Percentiles rank a stretch among this genome's conserved stretches.
phyloP scores from a whole-genome alignment of 2,113 vertebrate species.

The Mystacornis crossleyi region DNA sequence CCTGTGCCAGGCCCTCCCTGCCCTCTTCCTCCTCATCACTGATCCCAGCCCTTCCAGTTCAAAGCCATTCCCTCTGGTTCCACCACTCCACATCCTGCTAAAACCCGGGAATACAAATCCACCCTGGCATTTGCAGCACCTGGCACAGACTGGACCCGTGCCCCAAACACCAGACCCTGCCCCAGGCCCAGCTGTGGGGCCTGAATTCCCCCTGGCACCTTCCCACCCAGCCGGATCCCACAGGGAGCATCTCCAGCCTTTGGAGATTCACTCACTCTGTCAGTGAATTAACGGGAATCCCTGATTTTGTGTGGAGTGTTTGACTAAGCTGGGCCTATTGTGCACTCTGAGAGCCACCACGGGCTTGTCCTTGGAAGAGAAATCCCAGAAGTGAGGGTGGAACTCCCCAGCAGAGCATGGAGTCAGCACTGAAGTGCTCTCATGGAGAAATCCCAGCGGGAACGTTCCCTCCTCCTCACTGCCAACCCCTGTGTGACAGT shows the following conservation, averaged over 20 bases:
- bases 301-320: neutral
- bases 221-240: neutral
- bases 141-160: rapidly evolving
- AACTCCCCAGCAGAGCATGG: rapidly evolving
- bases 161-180: neutral
- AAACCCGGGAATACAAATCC: neutral
- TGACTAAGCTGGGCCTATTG: neutral
- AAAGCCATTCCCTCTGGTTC: neutral
- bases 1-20: neutral
- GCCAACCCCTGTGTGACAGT: neutral
- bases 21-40: neutral
- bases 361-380: neutral
- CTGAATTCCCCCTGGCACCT: neutral
- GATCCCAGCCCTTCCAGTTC: neutral
- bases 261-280: no score
- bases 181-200: rapidly evolving
- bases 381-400: neutral
- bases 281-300: neutral
- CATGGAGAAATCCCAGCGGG: neutral
- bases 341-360: neutral
- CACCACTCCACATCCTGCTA: neutral
- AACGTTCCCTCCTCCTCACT: neutral
- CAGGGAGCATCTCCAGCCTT: neutral
- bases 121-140: neutral
- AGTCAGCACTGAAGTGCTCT: neutral